Evolutionary conservation across 35 echinoderm and acorn worm species (phyloP), one percentile per base, ranked within the genome.

Genomic region (Ophioderma brevispina): DNA sequence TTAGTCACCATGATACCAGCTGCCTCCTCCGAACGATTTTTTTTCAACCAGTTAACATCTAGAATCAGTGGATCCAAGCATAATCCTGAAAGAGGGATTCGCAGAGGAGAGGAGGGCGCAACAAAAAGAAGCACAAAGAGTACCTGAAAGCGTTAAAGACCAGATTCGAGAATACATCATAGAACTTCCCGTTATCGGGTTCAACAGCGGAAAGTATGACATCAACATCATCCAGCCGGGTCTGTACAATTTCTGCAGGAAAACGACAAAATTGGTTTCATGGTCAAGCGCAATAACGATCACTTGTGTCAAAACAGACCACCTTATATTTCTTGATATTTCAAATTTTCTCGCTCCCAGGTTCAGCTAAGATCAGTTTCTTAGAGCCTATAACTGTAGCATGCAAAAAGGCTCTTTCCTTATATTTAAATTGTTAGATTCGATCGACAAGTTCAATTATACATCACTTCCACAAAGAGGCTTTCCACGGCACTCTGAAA

Each of bases 371-470:
- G 88, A 41, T 32, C 21, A 31, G 39, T 90, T 63, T 32, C 4
- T 90, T 1, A 50, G 82, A 59, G 88, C 88, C 36, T 82, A 90
- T 91, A 81, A 82, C 19, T 90, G 88, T 38, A 1, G 2, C 5
- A 5, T 43, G 36, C 14, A 32, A 0, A 89, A 89, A 35, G 87
- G 76, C 13, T 80, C 14, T 89, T 89, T 33, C 87, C 87, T 5
- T 89, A 70, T 35, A 79, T 83, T 34, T 91, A 82, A 63, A 37
- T 91, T 40, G 84, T 34, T 91, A 82, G 81, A 37, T 91, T 40
- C 31, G 40, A 34, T 36, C 86, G 21, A 59, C 23, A 91, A 91
- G 6, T 64, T 91, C 0, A 59, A 85, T 32, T 15, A 91, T 0
- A 33, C 37, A 0, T 33, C 32, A 0, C 89, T 91, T 50, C 81